A percentile compares a stretch with the other conserved stretches of the same genome.
Conservation (phyloP, 2,113 vertebrate species). For the Sakesphorus luctuosus region DNA sequence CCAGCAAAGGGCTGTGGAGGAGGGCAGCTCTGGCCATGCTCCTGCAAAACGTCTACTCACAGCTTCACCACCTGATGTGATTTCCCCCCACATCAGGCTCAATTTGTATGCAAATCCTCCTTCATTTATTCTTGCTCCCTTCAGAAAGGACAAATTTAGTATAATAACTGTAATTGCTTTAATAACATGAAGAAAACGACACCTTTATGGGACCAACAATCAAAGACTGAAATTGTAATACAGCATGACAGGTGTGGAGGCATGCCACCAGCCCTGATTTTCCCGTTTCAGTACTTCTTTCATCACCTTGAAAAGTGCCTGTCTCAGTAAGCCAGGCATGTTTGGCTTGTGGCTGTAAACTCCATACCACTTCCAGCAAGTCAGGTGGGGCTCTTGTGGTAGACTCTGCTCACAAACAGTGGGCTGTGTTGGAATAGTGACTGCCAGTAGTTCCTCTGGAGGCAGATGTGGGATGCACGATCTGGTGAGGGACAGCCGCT, state of each 20-base stretch:
- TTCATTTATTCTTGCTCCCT: conserved; percentile 66
- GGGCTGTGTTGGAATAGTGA: accelerated
- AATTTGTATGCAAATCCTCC: conserved; percentile 67
- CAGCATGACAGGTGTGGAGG: conserved; percentile 64
- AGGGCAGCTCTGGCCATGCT: neutral
- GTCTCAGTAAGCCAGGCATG: neutral
- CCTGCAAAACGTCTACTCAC: neutral
- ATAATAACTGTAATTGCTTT: conserved; percentile 69
- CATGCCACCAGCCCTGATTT: conserved; percentile 19
- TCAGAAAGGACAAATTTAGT: conserved; percentile 68
- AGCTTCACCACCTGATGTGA: conserved; percentile 29
- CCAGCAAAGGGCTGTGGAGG: neutral
- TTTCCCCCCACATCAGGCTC: conserved; percentile 29
- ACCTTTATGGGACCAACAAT: conserved; percentile 67
- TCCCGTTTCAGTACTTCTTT: conserved; percentile 27
- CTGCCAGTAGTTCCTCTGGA: neutral
- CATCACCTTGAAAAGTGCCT: neutral
- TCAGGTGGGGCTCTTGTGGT: accelerated
- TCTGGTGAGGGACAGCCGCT: accelerated
- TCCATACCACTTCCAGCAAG: accelerated
- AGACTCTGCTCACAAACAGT: accelerated
- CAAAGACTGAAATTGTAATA: conserved; percentile 58
- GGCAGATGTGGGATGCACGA: neutral
- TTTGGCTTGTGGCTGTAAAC: neutral
- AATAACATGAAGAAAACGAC: conserved; percentile 54